Evolutionary conservation across 2,888 invertebrate genomes (phyloP), one percentile per base, ranked within the genome.

Genomic region (Rhagonycha fulva): DNA sequence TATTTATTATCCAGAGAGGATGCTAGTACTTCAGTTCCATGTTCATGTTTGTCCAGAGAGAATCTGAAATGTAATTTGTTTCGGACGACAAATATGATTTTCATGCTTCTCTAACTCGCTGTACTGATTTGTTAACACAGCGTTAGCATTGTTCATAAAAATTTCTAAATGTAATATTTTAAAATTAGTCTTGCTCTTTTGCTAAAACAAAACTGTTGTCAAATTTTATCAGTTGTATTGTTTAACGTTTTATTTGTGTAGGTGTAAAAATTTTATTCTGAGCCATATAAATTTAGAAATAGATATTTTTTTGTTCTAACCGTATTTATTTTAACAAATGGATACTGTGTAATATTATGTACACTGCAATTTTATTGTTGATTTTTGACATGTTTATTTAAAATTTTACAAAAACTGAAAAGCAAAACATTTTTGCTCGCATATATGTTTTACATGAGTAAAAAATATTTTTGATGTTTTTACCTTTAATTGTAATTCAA

Each of bases 1-100:
- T 83, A 84, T 84, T 84, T 84, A 84, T 84, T 83, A 83, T 82
- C 82, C 80, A 77, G 81, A 81, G 79, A 79, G 80, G 78, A 71
- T 76, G 72, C 76, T 74, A 26, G 63, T 70, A 71, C 76, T 78
- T 78, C 78, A 77, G 78, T 77, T 77, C 71, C 76, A 75, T 79
- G 79, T 80, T 78, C 76, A 78, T 76, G 75, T 77, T 75, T 77
- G 75, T 77, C 76, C 79, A 68, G 74, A 71, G 76, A 78, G 78
- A 78, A 78, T 76, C 75, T 76, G 74, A 79, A 78, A 76, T 78
- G 78, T 76, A 76, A 77, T 79, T 77, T 77, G 79, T 77, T 79
- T 75, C 66, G 71, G 74, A 76, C 76, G 76, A 73, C 73, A 70
- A 66, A 72, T 70, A 73, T 76, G 72, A 77, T 75, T 75, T 75